A percentile compares a stretch with the other conserved stretches of the same genome.
phyloP scores from a whole-genome alignment of 2,888 invertebrate genomes.

The Drosophila helvetica region DNA sequence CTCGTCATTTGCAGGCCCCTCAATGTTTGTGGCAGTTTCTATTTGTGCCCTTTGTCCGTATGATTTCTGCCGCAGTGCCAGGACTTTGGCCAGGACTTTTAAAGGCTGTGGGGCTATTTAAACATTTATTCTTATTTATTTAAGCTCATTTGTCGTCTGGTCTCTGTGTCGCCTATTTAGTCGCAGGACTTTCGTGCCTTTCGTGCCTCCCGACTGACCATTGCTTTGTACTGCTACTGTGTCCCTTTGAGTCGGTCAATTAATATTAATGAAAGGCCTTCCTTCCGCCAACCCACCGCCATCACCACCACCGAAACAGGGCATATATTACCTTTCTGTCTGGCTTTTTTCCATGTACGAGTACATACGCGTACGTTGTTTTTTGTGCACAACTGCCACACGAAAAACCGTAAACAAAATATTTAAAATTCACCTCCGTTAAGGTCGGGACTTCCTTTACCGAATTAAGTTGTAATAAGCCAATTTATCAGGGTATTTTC shows the following conservation, averaged over 20 bases:
- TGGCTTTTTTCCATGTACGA: neutral
- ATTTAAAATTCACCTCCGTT: conserved; percentile 14
- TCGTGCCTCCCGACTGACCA: conserved; percentile 29
- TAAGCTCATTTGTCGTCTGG: conserved; percentile 20
- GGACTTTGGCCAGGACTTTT: conserved; percentile 1
- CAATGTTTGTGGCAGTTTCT: conserved; percentile 23
- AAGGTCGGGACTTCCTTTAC: neutral
- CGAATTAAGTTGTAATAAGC: conserved; percentile 57
- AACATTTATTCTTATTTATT: conserved; percentile 49
- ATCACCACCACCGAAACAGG: neutral
- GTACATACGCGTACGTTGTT: neutral
- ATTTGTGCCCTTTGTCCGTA: conserved; percentile 11
- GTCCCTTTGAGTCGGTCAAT: conserved; percentile 72
- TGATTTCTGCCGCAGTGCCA: conserved; percentile 22
- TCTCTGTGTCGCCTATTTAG: conserved; percentile 8
- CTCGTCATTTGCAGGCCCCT: conserved; percentile 38
- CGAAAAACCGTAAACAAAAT: neutral
- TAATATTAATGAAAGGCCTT: conserved; percentile 74
- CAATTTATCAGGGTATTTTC: conserved; percentile 64
- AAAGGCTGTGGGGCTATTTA: conserved; percentile 44
- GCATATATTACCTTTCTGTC: conserved; percentile 32
- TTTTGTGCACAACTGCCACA: neutral
- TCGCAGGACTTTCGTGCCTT: conserved; percentile 28
- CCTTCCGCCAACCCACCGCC: neutral
- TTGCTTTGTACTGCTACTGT: conserved; percentile 27